Base-by-base conservation (phyloP, 2,113 vertebrate species). In the Dicrurus megarhynchus region DNA sequence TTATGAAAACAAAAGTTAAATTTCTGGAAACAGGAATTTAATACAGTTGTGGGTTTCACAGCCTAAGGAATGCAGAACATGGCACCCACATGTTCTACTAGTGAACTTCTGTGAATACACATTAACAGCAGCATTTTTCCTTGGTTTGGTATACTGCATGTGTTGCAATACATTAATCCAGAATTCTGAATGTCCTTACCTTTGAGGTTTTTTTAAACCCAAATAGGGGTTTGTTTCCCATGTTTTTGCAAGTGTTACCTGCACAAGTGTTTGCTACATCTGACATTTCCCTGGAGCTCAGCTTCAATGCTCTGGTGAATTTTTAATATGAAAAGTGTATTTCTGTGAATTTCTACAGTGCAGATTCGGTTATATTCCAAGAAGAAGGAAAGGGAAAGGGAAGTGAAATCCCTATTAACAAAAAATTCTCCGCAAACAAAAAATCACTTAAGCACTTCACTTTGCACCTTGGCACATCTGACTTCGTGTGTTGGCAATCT, bases 241-340 rank as follows among this genome's bases (percentile, higher is more conserved):
- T 65, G 35, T 27, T 69, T 92, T 77, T 86, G 27, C 21, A 67
- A 37, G 16, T 16, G 3, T 71, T 56, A 32, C n/a, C n/a, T 92
- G 30, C 0, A 1, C 27, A 60, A 69, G 26, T 53, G 26, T 56
- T 8, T 42, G 37, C 57, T 69, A n/a, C 10, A 30, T 52, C n/a
- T 87, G 80, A 71, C 70, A 30, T 78, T 95, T 96, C 26, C 39
- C 39, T 95, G 87, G 77, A 92, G n/a, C 53, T 84, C 74, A 87
- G 49, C 67, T 82, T 61, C 70, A 64, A 37, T 16, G n/a, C 11
- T 91, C n/a, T 82, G 64, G n/a, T 95, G 60, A 69, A 37, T 68
- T 95, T 91, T 77, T 68, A 64, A 63, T 74, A 24, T 32, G 28
- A 84, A 92, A 92, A 69, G 6, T n/a, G 4, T 57, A 42, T 93